Evolutionary conservation across 2,888 invertebrate genomes (phyloP).

Genomic region (Lepidocyrtinus sp.): DNA sequence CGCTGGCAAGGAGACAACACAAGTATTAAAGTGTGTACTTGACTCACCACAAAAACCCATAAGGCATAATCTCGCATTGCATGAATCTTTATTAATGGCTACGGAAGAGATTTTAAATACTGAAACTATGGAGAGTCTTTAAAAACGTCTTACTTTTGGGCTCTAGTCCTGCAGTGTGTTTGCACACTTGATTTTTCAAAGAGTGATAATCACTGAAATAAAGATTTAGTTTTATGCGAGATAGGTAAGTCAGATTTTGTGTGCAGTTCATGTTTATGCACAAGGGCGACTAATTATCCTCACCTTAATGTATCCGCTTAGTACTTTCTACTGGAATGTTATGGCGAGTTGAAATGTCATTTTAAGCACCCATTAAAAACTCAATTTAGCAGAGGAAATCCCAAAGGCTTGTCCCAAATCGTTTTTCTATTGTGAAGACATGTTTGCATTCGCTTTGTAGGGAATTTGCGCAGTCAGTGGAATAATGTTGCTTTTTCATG

Average conservation of each 20-base stretch:
- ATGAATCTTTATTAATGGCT: too few species aligned
- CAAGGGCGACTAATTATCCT: slow-evolving; percentile 52
- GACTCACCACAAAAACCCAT: slow-evolving; percentile 5
- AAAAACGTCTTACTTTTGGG: too few species aligned
- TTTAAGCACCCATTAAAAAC: not conserved
- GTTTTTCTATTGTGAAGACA: not conserved
- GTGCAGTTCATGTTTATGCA: slow-evolving; percentile 60
- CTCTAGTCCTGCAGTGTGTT: too few species aligned
- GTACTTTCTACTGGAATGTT: not conserved
- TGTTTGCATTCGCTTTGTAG: not conserved
- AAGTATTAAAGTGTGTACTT: not conserved
- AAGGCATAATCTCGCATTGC: too few species aligned
- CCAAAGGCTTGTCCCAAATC: not conserved
- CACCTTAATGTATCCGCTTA: not conserved
- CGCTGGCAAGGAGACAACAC: not conserved
- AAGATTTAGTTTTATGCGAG: too few species aligned
- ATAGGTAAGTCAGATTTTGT: too few species aligned
- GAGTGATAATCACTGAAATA: too few species aligned
- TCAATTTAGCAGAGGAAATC: not conserved
- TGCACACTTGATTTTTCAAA: too few species aligned
- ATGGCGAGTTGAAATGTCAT: slow-evolving; percentile 1
- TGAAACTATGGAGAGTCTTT: too few species aligned
- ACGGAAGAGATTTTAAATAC: too few species aligned
- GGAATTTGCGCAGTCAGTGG: not conserved
- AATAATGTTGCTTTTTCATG: not conserved